These are phyloP conservation scores for Siniperca chuatsi DNA, from an alignment of 2,113 vertebrate genomes.

Conservation along the genomic window DNA sequence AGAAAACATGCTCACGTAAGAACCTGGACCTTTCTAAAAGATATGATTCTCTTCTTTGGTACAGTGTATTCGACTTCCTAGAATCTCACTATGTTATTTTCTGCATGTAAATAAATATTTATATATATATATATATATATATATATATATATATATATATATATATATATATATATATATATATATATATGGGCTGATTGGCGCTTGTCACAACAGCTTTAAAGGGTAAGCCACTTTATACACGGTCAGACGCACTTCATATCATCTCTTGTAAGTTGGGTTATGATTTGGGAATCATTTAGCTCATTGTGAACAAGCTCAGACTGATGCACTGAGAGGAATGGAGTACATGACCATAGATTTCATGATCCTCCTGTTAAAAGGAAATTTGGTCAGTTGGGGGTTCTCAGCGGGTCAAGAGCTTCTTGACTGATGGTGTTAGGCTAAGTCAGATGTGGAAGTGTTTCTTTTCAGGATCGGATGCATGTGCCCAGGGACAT, in stretches of 20 bases:
- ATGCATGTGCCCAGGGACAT: constrained; percentile 73
- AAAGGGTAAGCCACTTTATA: neutral
- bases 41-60: neutral
- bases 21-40: neutral
- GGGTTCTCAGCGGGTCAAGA: neutral
- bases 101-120: too few relatives aligned
- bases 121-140: too few relatives aligned
- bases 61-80: neutral
- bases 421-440: neutral
- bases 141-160: too few relatives aligned
- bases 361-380: neutral
- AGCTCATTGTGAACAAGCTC: neutral
- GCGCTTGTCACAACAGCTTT: too few relatives aligned
- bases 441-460: constrained; percentile 9
- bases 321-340: neutral
- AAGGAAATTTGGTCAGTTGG: neutral
- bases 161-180: too few relatives aligned
- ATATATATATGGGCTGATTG: too few relatives aligned
- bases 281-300: neutral
- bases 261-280: neutral
- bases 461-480: constrained; percentile 66
- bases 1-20: constrained; percentile 66
- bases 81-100: neutral
- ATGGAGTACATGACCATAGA: neutral
- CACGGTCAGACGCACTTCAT: neutral